phyloP scores from a whole-genome alignment of 2,797 vertebrate genomes.

The Denticeps clupeoides region DNA sequence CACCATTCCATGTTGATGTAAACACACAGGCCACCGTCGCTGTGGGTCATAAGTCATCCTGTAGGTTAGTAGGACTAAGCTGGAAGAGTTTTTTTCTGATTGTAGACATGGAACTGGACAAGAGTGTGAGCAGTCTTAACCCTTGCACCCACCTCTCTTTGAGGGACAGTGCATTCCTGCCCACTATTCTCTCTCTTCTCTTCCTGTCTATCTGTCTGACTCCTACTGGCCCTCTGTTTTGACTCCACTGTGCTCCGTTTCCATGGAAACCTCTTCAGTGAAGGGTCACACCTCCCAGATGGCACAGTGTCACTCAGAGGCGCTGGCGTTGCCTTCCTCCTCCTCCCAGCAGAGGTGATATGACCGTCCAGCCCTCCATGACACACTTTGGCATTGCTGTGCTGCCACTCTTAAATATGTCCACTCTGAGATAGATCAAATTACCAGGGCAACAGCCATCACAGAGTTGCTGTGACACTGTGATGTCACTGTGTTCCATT shows the following conservation, averaged over 20 bases:
- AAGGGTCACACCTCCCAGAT: constrained; percentile 37
- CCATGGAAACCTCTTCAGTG: constrained; percentile 31
- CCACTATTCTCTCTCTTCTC: neutral
- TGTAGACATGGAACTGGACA: too few relatives aligned
- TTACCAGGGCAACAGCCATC: too few relatives aligned
- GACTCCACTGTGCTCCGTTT: constrained; percentile 35
- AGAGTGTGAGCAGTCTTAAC: constrained; percentile 23
- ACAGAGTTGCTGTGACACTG: too few relatives aligned
- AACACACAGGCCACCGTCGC: too few relatives aligned
- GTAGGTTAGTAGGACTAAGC: too few relatives aligned
- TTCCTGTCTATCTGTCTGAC: constrained; percentile 8
- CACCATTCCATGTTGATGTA: too few relatives aligned
- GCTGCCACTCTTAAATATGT: constrained; percentile 11
- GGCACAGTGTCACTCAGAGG: constrained; percentile 24
- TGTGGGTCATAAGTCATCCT: too few relatives aligned
- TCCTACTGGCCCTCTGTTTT: constrained; percentile 20
- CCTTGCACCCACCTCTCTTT: constrained; percentile 13
- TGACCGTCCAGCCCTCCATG: neutral
- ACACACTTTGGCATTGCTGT: constrained; percentile 3
- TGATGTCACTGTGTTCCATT: too few relatives aligned
- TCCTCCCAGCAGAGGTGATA: neutral
- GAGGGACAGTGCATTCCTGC: neutral
- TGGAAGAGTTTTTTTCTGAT: too few relatives aligned
- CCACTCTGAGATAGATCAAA: constrained; percentile 4
- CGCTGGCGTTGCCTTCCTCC: constrained; percentile 10